These are phyloP conservation scores for Nebria brevicollis DNA, from an alignment of 2,888 invertebrate species.

Conservation along the genomic window DNA sequence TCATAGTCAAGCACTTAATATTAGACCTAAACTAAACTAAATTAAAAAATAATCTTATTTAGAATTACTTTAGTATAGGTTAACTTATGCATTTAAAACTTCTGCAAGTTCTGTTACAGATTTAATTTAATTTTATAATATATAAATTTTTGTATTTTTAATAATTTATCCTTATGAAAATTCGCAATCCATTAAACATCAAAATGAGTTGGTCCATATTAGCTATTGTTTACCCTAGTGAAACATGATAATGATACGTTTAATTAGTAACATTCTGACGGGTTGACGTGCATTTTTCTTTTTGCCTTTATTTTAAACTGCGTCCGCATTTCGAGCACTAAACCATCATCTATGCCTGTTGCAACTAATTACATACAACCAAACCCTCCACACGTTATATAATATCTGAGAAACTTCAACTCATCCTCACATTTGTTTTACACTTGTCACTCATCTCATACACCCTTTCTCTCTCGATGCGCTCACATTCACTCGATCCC, in stretches of 20 bases:
- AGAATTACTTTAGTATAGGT: no score
- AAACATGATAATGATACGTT: constrained; percentile 63
- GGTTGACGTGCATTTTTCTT: constrained; percentile 58
- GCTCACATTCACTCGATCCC: no score
- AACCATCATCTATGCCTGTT: neutral
- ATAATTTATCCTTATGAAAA: no score
- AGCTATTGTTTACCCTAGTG: constrained; percentile 34
- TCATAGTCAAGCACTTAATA: no score
- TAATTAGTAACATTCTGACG: constrained; percentile 60
- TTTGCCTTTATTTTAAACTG: constrained; percentile 46
- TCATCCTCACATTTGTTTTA: neutral
- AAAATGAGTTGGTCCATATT: neutral
- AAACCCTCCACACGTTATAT: neutral
- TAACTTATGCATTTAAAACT: no score
- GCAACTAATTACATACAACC: constrained; percentile 22
- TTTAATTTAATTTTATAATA: no score
- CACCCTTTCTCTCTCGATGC: no score
- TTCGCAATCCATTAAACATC: neutral
- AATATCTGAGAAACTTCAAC: neutral
- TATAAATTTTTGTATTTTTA: no score
- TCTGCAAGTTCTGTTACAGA: no score
- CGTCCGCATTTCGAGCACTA: neutral
- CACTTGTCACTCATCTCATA: neutral
- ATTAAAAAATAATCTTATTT: no score
- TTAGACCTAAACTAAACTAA: no score